Evolutionary conservation across 2,113 vertebrate genomes (phyloP).

Genomic region (Jacana jacana): DNA sequence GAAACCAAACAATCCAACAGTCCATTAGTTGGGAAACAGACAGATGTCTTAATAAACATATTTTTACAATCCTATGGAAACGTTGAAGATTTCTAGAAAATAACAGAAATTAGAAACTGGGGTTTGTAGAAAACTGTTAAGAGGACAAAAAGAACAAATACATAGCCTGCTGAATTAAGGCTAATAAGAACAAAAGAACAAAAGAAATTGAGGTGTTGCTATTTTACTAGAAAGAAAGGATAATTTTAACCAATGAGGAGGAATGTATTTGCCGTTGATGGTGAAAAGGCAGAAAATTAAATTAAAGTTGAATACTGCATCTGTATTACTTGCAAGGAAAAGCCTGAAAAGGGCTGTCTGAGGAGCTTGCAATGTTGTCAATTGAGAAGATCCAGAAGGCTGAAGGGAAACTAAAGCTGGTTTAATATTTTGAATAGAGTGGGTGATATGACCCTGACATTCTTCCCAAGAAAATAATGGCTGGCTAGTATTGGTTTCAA

Average conservation of each 20-base stretch:
- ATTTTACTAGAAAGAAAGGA: neutral
- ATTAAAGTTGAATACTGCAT: neutral
- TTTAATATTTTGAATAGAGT: neutral
- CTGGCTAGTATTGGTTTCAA: constrained; percentile 8
- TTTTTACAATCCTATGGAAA: neutral
- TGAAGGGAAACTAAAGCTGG: neutral
- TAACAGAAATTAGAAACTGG: neutral
- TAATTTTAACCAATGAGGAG: neutral
- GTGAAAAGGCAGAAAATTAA: neutral
- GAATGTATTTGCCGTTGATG: neutral
- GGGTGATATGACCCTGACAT: neutral
- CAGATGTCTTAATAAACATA: neutral
- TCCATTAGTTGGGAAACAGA: neutral
- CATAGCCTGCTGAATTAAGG: neutral
- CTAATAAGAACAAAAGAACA: neutral
- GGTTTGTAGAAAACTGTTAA: neutral
- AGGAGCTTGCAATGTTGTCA: neutral
- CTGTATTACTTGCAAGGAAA: neutral
- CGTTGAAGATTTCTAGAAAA: neutral
- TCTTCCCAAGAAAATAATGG: neutral
- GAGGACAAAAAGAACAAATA: neutral
- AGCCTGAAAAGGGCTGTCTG: neutral
- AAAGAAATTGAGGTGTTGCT: neutral
- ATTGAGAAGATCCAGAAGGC: neutral
- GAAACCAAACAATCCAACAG: accelerated